phyloP scores from a whole-genome alignment of 2,113 vertebrate species.

The Electrona antarctica region DNA sequence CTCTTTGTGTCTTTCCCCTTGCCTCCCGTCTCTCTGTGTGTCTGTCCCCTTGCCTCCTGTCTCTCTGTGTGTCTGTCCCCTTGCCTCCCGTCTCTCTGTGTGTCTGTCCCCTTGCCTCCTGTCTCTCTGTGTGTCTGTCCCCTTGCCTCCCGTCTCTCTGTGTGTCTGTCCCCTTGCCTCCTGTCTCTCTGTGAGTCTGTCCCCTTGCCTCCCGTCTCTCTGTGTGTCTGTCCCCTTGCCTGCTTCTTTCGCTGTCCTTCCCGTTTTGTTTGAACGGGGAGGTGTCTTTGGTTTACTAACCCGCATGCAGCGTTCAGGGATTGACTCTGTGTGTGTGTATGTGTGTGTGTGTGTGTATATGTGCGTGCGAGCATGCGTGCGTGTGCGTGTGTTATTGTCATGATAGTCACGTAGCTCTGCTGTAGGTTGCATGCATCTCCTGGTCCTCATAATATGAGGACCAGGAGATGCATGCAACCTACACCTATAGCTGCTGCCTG shows the following conservation, averaged over 20 bases:
- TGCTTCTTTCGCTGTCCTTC: conserved; percentile 16
- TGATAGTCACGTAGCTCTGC: conserved; percentile 67
- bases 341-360: neutral
- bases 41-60: too few species aligned
- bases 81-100: too few species aligned
- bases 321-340: conserved; percentile 23
- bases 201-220: too few species aligned
- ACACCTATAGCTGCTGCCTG: conserved; percentile 43
- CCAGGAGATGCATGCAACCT: too few species aligned
- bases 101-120: neutral
- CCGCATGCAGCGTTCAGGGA: conserved; percentile 34
- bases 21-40: conserved; percentile 4
- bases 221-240: neutral
- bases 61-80: neutral
- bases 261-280: conserved; percentile 16
- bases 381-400: conserved; percentile 53
- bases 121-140: neutral
- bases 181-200: neutral
- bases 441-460: conserved; percentile 52
- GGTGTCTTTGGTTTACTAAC: conserved; percentile 47
- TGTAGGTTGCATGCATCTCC: conserved; percentile 57
- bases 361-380: neutral
- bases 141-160: neutral
- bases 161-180: neutral
- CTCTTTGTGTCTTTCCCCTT: neutral